Conservation (phyloP, 2,797 vertebrate species). For the Pantherophis vulpinus region DNA sequence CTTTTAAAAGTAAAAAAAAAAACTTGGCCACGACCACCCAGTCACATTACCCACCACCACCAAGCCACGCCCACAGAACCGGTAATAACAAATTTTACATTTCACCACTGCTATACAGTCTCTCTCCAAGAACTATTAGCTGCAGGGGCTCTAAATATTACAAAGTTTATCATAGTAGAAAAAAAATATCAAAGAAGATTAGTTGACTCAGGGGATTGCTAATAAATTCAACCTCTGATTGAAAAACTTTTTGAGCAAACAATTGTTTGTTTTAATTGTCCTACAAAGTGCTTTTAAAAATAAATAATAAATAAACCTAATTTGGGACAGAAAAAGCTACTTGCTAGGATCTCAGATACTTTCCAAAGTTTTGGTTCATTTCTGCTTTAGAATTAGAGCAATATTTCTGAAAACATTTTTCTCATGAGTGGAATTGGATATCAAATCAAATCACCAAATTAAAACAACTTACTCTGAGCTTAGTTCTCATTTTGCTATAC, state of each 20-base stretch:
- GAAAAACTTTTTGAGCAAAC: slow-evolving; percentile 32
- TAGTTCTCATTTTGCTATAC: not conserved
- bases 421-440: not conserved
- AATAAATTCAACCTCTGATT: slow-evolving; percentile 31
- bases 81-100: too few relatives aligned
- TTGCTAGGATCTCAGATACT: not conserved
- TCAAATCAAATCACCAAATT: not conserved
- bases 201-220: not conserved
- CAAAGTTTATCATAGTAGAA: slow-evolving; percentile 23
- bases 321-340: not conserved
- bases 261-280: slow-evolving; percentile 30
- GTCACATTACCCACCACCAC: too few relatives aligned
- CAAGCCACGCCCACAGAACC: too few relatives aligned
- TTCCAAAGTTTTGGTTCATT: slow-evolving; percentile 24
- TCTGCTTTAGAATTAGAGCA: not conserved
- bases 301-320: slow-evolving; percentile 1
- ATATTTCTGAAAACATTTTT: not conserved
- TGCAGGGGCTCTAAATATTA: slow-evolving; percentile 17
- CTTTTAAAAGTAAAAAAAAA: too few relatives aligned
- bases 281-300: slow-evolving; percentile 22
- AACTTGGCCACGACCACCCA: too few relatives aligned
- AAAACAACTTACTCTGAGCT: not conserved
- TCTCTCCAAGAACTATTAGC: slow-evolving; percentile 16
- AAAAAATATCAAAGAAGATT: slow-evolving; percentile 20
- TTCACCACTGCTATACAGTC: too few relatives aligned